A percentile compares a stretch with the other conserved stretches of the same genome.
Evolutionary conservation across 2,113 vertebrate genomes (phyloP).

Genomic region (Xerus inauris): DNA sequence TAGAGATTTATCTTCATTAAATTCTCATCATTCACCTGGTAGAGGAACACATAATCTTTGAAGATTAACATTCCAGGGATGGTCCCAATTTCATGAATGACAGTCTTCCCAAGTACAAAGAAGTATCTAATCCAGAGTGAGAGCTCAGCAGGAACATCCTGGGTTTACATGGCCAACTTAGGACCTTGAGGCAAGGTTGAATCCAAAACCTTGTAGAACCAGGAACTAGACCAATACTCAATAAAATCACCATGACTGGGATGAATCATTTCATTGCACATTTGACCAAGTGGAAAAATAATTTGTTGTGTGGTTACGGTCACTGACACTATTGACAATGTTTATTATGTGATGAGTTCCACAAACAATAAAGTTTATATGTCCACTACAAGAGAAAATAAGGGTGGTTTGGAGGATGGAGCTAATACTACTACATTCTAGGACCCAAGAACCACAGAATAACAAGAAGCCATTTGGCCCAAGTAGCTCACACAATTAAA

Average conservation of each 20-base stretch:
- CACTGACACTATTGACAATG: background rate
- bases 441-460: background rate
- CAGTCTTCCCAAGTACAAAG: background rate
- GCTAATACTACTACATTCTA: background rate
- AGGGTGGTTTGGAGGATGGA: background rate
- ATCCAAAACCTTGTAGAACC: background rate
- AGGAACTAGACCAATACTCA: background rate
- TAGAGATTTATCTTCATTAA: background rate
- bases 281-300: constrained; percentile 10
- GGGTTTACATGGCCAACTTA: background rate
- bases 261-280: background rate
- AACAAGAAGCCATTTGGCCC: background rate
- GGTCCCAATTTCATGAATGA: background rate
- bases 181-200: background rate
- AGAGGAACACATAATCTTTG: background rate
- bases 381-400: background rate
- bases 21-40: background rate
- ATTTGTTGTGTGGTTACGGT: background rate
- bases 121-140: background rate
- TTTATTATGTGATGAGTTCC: background rate
- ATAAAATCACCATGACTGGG: background rate
- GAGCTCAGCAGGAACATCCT: background rate
- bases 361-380: background rate
- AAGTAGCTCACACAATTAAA: constrained; percentile 16
- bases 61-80: background rate